Conservation (phyloP, 2,113 vertebrate genomes). For the Thamnophis sirtalis region DNA sequence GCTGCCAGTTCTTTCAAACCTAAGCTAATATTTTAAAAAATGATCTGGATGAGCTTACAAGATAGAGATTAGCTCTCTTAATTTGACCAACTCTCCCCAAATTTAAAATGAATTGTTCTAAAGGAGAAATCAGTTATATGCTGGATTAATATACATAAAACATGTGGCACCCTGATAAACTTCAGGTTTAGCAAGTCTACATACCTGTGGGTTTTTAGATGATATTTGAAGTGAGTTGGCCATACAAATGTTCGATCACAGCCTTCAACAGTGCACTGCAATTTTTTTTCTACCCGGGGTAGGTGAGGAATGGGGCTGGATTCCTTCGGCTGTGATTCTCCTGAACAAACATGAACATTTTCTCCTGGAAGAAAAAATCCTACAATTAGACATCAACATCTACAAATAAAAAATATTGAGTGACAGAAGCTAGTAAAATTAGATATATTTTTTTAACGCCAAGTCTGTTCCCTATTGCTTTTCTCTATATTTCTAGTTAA, state of each 20-base stretch:
- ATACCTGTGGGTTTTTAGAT: constrained; percentile 96
- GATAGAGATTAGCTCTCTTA: background rate
- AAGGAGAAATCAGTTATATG: background rate
- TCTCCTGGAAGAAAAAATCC: constrained; percentile 74
- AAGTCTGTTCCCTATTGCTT: background rate
- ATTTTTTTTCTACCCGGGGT: constrained; percentile 80
- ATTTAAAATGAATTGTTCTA: background rate
- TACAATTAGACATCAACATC: background rate
- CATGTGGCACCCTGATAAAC: background rate
- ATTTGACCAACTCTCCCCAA: background rate
- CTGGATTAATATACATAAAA: background rate
- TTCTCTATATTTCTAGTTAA: background rate
- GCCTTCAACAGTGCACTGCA: constrained; percentile 91
- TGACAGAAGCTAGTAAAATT: background rate
- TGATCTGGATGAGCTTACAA: background rate
- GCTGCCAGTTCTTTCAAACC: background rate
- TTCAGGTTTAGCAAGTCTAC: constrained; percentile 14
- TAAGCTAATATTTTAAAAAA: background rate
- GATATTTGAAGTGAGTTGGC: constrained; percentile 95
- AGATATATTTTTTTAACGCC: background rate
- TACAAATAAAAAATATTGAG: background rate
- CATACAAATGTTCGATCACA: constrained; percentile 93
- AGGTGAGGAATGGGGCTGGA: constrained; percentile 67
- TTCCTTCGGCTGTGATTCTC: constrained; percentile 81
- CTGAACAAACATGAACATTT: constrained; percentile 78